Conservation (phyloP, 2,888 invertebrate genomes). For the Stomorhina lunata region DNA sequence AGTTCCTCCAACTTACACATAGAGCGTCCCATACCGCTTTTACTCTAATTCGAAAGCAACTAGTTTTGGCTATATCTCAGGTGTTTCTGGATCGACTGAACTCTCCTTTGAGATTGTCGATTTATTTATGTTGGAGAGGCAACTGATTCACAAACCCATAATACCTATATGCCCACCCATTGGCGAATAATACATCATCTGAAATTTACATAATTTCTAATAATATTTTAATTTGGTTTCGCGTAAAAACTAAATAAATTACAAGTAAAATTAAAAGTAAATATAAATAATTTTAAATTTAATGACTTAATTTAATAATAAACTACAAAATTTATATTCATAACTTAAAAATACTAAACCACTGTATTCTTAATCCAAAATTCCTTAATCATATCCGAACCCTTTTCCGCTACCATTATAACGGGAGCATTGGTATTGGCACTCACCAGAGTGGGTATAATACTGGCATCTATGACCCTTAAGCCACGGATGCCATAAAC, state of each 20-base stretch:
- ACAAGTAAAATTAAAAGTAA: conserved; percentile 2
- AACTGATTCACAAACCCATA: no score
- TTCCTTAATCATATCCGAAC: conserved; percentile 92
- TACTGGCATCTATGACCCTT: conserved; percentile 91
- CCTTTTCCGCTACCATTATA: conserved; percentile 95
- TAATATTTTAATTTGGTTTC: conserved; percentile 49
- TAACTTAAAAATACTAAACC: no score
- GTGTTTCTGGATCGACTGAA: no score
- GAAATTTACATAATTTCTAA: no score
- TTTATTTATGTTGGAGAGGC: no score
- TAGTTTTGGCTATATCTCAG: no score
- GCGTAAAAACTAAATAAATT: neutral
- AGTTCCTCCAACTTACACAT: no score
- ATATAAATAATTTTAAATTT: conserved; percentile 1
- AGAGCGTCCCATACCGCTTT: no score
- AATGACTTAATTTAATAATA: conserved; percentile 15
- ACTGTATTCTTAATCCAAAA: conserved; percentile 85
- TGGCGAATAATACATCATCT: no score
- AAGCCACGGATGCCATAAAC: conserved; percentile 90
- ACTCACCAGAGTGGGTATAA: conserved; percentile 92
- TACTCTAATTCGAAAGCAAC: no score
- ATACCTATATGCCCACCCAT: no score
- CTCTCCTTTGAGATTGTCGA: no score
- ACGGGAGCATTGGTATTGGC: conserved; percentile 93
- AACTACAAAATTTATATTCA: neutral